Percentiles rank a stretch among this genome's conserved stretches.
phyloP scores from a whole-genome alignment of 1,140 invertebrate genomes.

The Drosophila arizonae region DNA sequence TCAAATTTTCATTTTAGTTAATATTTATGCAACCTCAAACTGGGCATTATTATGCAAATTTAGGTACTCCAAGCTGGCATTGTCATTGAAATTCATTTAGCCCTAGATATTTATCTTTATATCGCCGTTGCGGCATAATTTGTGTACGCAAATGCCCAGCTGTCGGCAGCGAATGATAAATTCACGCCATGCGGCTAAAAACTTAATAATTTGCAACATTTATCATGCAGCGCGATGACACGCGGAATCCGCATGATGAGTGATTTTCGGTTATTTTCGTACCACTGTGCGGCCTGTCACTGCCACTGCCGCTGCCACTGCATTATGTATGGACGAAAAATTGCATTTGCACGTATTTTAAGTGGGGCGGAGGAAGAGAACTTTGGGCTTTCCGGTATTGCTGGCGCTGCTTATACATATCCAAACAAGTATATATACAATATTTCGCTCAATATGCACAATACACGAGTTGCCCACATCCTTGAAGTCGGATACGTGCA shows the following conservation, averaged over 20 bases:
- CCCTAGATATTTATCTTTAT: neutral
- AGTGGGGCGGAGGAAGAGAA: constrained; percentile 32
- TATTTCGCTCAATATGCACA: constrained; percentile 65
- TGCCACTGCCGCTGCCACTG: too few relatives aligned
- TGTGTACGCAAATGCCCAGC: constrained; percentile 12
- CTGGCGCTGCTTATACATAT: constrained; percentile 33
- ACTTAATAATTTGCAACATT: constrained; percentile 17
- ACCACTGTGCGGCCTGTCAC: constrained; percentile 21
- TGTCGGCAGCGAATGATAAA: constrained; percentile 25
- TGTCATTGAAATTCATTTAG: neutral
- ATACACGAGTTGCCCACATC: constrained; percentile 36
- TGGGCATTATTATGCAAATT: neutral
- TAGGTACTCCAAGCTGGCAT: neutral
- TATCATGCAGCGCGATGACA: constrained; percentile 19
- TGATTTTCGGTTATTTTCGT: neutral
- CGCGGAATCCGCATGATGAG: neutral
- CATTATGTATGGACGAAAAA: constrained; percentile 30
- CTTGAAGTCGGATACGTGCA: constrained; percentile 2
- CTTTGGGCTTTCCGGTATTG: constrained; percentile 63
- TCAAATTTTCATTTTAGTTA: too few relatives aligned
- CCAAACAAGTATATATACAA: constrained; percentile 36
- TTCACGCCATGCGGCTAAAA: neutral
- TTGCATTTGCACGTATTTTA: constrained; percentile 61
- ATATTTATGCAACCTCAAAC: too few relatives aligned
- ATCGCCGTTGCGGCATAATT: constrained; percentile 28